Evolutionary conservation across 2,888 invertebrate species (phyloP).

Genomic region (Ormyrus pomaceus): DNA sequence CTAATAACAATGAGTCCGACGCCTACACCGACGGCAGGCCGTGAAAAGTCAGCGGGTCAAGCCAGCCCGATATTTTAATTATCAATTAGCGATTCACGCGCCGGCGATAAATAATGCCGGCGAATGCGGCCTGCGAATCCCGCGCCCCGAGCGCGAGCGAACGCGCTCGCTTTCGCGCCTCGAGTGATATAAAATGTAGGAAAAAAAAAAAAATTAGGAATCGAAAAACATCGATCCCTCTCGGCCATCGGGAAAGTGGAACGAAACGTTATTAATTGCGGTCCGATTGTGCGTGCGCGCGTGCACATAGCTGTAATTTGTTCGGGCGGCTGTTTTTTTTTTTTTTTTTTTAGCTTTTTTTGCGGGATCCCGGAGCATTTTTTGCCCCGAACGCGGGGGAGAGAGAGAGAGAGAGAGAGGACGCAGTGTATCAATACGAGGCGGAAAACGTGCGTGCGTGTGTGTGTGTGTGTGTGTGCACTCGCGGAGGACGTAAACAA

Average conservation of each 20-base stretch:
- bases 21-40: neutral
- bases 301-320: conserved; percentile 32
- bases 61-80: conserved; percentile 38
- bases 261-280: conserved; percentile 55
- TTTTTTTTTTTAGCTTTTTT: neutral
- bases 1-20: conserved; percentile 30
- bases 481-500: conserved; percentile 54
- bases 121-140: neutral
- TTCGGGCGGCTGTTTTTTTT: conserved; percentile 21
- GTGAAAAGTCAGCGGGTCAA: conserved; percentile 12
- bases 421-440: conserved; percentile 45
- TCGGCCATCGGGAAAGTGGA: conserved; percentile 31
- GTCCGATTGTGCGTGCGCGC: conserved; percentile 34
- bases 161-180: neutral
- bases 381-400: conserved; percentile 12
- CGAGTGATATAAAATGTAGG: too few species aligned
- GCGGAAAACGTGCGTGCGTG: too few species aligned
- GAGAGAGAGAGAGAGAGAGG: neutral
- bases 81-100: conserved; percentile 42
- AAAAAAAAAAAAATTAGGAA: too few species aligned
- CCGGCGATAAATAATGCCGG: neutral
- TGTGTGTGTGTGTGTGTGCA: too few species aligned
- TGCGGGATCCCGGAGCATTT: conserved; percentile 17
- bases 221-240: neutral
- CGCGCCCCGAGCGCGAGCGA: neutral